Evolutionary conservation across 2,888 invertebrate species (phyloP), one percentile per base, ranked within the genome.

Genomic region (Mythimna pallens): DNA sequence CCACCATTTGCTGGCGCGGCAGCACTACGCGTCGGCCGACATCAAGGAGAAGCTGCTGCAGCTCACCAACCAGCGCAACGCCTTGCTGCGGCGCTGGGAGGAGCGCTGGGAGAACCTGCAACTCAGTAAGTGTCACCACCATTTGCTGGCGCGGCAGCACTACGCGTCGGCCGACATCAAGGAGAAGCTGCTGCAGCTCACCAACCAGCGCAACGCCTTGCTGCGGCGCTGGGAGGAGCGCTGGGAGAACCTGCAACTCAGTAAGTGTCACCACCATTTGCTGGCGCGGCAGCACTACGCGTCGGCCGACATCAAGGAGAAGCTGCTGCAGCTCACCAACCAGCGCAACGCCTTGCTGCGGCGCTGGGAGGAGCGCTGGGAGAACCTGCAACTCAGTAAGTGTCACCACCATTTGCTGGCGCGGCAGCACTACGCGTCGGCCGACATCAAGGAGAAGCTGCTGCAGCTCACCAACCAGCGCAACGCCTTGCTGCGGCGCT

Each of bases 341-440:
- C 99, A 99, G 93, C 97, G 99, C 90, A 99, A 98, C 90, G 98
- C 98, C 34, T 97, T 99, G 96, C 97, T 99, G 90, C 98, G 99
- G 87, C 97, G 99, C 91, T 99, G 99, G 99, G 99, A 99, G 94
- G 99, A 99, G 95, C 97, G 99, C 96, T 99, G 99, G 99, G 99
- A 99, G 96, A 99, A 99, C 95, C 96, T 99, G 85, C 99, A 99
- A 95, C 98, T 99, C 85, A 99, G 98, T 99, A 88, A 97, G 98
- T 96, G 71, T 22, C n/a, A 3, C 50, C 50, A 9, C 25, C n/a
- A n/a, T n/a, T n/a, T 99, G 84, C 96, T 99, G 70, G 97, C 98
- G 68, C 96, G 99, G 71, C 99, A 98, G 91, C 99, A 99, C 93
- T 99, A 99, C 94, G 99, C 99, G 69, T 98, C 99, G 74, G 97